A percentile compares a stretch with the other conserved stretches of the same genome.
These are phyloP conservation scores for Cyprinella venusta DNA, from an alignment of 2,797 vertebrate genomes.

Conservation along the genomic window DNA sequence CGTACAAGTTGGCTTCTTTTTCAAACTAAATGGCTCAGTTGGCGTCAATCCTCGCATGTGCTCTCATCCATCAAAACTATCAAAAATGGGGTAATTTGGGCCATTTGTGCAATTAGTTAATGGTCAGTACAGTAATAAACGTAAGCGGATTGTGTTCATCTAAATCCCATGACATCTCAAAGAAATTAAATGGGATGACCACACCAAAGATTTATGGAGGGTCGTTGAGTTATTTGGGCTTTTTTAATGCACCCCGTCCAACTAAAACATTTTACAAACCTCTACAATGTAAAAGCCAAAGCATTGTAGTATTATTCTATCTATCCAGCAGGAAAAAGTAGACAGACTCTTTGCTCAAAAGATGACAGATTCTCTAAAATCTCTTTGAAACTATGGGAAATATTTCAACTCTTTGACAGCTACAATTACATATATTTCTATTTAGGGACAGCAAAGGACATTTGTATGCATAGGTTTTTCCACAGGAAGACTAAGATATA, in stretches of 20 bases:
- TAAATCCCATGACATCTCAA: conserved; percentile 2
- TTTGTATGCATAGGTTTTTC: conserved; percentile 26
- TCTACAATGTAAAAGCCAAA: background rate
- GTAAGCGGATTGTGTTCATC: background rate
- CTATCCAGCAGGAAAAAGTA: background rate
- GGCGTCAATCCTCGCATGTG: background rate
- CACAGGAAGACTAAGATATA: conserved; percentile 19
- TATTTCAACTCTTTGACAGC: conserved; percentile 6
- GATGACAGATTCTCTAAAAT: background rate
- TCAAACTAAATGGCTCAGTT: conserved; percentile 2
- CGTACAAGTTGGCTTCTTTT: background rate
- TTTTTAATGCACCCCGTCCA: background rate
- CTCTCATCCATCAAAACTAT: conserved; percentile 32
- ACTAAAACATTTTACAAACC: background rate
- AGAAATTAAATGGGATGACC: background rate
- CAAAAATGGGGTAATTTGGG: background rate
- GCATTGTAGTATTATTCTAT: background rate
- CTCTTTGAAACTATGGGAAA: background rate
- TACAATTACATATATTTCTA: conserved; percentile 17
- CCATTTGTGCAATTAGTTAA: conserved; percentile 9
- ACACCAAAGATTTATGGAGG: background rate
- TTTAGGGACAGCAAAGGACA: conserved; percentile 2
- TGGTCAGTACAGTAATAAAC: background rate
- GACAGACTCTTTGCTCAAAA: conserved; percentile 14
- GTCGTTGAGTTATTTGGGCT: background rate